Evolutionary conservation across 1,140 invertebrate genomes (phyloP), one percentile per base, ranked within the genome.

Genomic region (Hyles vespertilio): DNA sequence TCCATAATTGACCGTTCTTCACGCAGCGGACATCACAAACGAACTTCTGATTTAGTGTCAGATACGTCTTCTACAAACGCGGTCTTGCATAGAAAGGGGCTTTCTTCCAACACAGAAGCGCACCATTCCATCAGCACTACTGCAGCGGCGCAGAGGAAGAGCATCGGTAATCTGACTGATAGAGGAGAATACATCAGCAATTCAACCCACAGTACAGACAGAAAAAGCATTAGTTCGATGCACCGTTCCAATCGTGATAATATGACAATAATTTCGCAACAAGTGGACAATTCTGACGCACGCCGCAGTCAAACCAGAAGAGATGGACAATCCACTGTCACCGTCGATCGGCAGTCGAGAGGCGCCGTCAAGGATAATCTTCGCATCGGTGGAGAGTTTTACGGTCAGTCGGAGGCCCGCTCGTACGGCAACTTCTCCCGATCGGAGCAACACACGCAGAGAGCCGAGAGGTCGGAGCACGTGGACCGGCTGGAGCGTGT

Each of bases 81-180:
- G 12, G 93, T 96, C 22, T 90, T 96, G 3, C 94, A 96, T 77
- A 91, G 95, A 9, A 94, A 94, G 71, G 92, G 92, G 32, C 81
- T 91, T 9, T 91, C 91, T 2, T 89, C 91, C 51, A 85, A 87
- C 4, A 87, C 79, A 7, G 92, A 93, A 77, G 91, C 92, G 5
- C 83, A 93, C 5, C 93, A 94, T 67, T 92, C 92, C 7, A 92
- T 93, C 4, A 94, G 94, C n/a, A 93, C 94, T 0, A 93, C 94
- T 2, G 94, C 94, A 11, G 92, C 94, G 9, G 93, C 94, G 68
- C 94, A 95, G 73, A 90, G 94, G 34, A 95, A 95, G 79, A 96
- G 94, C 53, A 94, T 96, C 32, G 92, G 92, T 0, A 95, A 95
- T 76, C 83, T 96, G 0, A 92, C 93, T 12, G 94, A 95, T 62